These are phyloP conservation scores for Tiliqua scincoides DNA, from an alignment of 2,113 vertebrate genomes.

Conservation along the genomic window DNA sequence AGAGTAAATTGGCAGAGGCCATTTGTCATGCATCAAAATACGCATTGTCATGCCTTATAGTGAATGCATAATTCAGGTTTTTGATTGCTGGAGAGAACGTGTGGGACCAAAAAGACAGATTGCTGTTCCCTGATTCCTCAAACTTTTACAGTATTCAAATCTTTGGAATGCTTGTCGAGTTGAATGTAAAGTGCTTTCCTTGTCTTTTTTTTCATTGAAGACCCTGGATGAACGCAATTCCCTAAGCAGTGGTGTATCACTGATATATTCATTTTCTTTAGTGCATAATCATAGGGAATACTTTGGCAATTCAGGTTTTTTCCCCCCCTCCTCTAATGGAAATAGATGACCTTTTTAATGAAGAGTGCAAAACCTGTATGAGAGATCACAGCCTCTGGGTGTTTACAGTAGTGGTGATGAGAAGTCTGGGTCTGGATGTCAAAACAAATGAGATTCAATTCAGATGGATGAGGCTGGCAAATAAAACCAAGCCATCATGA, in stretches of 20 bases:
- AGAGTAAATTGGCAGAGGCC: conserved; percentile 37
- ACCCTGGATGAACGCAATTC: conserved; percentile 13
- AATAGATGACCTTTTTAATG: not conserved
- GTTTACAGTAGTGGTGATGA: not conserved
- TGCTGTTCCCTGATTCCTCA: conserved; percentile 42
- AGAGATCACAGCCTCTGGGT: not conserved
- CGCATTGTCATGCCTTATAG: conserved; percentile 31
- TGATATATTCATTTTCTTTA: not conserved
- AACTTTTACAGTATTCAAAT: conserved; percentile 58
- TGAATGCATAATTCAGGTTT: conserved; percentile 18
- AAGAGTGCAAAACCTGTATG: not conserved
- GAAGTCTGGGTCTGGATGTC: not conserved
- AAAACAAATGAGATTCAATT: not conserved
- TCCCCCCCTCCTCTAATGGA: not conserved
- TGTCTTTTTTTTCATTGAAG: conserved; percentile 36
- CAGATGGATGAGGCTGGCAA: not conserved
- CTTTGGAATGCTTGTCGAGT: not conserved
- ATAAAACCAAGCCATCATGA: not conserved
- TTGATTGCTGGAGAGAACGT: conserved; percentile 46
- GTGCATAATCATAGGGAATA: not conserved
- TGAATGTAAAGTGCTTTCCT: conserved; percentile 57
- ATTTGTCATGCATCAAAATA: conserved; percentile 50
- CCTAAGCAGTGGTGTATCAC: not conserved
- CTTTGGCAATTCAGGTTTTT: not conserved
- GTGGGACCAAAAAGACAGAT: conserved; percentile 51